Evolutionary conservation across 2,113 vertebrate species (phyloP).

Genomic region (Bolborhynchus lineola): DNA sequence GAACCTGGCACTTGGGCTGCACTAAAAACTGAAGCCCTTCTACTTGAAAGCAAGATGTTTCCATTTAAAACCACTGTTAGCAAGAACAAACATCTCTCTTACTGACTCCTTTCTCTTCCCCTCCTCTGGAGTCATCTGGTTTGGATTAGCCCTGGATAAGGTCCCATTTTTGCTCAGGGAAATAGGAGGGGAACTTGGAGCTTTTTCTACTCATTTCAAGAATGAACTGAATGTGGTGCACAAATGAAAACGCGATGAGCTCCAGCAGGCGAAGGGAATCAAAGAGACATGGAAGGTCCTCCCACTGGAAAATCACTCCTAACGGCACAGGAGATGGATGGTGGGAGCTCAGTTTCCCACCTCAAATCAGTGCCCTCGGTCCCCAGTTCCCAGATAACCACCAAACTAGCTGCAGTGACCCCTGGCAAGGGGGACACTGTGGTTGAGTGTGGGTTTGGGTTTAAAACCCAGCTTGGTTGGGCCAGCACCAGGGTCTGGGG

Average conservation of each 20-base stretch:
- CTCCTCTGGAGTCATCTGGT: constrained; percentile 27
- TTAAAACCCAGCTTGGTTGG: background rate
- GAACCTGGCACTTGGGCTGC: background rate
- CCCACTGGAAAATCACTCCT: background rate
- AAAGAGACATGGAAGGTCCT: background rate
- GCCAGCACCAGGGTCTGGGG: background rate
- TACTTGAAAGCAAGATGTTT: background rate
- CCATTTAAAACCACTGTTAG: background rate
- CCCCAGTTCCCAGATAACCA: fast-evolving
- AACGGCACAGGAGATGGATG: fast-evolving
- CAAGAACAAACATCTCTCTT: background rate
- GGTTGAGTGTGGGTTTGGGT: background rate
- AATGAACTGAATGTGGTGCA: background rate
- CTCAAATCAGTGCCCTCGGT: fast-evolving
- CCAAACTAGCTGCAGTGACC: fast-evolving
- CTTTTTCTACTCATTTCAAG: background rate
- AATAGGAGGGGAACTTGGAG: background rate
- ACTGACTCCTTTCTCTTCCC: background rate
- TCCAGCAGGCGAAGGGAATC: background rate
- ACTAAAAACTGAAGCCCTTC: background rate
- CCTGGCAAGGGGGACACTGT: background rate
- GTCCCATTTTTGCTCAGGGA: background rate
- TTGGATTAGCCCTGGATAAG: constrained; percentile 38
- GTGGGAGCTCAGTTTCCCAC: background rate
- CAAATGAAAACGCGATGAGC: fast-evolving